phyloP scores from a whole-genome alignment of 2,113 vertebrate genomes.

The Corvus hawaiiensis region DNA sequence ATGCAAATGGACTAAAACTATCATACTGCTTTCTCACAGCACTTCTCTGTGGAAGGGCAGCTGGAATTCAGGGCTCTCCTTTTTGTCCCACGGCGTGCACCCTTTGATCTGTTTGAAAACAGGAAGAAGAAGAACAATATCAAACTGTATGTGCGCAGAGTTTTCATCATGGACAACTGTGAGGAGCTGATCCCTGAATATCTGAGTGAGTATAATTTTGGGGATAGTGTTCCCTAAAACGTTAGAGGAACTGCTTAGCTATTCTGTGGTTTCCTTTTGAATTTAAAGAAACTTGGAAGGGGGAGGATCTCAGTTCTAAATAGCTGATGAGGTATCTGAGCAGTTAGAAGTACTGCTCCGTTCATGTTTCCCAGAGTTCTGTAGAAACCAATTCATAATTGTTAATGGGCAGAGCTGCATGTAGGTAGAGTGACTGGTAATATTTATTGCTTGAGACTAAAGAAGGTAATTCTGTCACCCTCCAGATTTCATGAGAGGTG shows the following conservation, averaged over 20 bases:
- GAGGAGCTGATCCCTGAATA: slow-evolving; percentile 95
- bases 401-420: accelerated
- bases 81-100: slow-evolving; percentile 89
- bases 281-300: accelerated
- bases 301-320: accelerated
- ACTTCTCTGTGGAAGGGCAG: slow-evolving; percentile 97
- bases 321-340: accelerated
- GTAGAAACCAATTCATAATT: accelerated
- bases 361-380: accelerated
- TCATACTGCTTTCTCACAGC: slow-evolving; percentile 53
- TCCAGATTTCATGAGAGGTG: slow-evolving; percentile 90
- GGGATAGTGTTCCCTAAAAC: accelerated
- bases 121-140: slow-evolving; percentile 97
- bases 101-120: slow-evolving; percentile 94
- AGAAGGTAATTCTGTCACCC: accelerated
- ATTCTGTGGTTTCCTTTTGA: accelerated
- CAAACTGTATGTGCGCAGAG: slow-evolving; percentile 91
- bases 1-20: accelerated
- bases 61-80: slow-evolving; percentile 92
- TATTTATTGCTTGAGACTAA: accelerated
- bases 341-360: not conserved
- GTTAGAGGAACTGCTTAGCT: accelerated
- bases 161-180: slow-evolving; percentile 99
- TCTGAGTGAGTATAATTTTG: slow-evolving; percentile 80
- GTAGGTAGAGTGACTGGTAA: accelerated